Conservation (phyloP, 2,888 invertebrate genomes). For the Eumacrocentrus americanus region DNA sequence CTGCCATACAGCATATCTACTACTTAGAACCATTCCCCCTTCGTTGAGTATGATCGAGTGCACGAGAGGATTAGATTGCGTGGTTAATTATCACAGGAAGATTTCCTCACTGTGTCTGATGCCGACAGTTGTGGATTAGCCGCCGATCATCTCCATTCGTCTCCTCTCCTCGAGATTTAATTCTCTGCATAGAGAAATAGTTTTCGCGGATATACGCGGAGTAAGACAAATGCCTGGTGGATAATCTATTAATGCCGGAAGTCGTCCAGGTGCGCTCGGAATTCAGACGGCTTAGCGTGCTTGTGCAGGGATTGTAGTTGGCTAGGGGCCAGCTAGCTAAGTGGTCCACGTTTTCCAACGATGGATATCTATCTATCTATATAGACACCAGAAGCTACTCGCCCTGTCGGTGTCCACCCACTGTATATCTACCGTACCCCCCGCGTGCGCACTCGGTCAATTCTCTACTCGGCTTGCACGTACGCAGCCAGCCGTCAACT, state of each 20-base stretch:
- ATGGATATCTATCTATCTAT: constrained; percentile 8
- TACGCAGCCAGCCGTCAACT: constrained; percentile 1
- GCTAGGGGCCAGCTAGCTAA: constrained; percentile 48
- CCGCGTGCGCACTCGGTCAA: too few relatives aligned
- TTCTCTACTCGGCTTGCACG: constrained; percentile 7
- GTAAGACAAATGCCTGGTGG: constrained; percentile 39
- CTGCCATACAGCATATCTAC: background rate
- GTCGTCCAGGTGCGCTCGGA: constrained; percentile 49
- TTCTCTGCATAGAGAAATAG: background rate
- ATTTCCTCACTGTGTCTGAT: background rate
- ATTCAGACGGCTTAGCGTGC: constrained; percentile 43
- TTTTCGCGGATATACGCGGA: constrained; percentile 17
- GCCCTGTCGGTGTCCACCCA: background rate
- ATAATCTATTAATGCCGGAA: constrained; percentile 51
- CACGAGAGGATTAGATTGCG: constrained; percentile 4
- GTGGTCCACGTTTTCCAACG: constrained; percentile 46
- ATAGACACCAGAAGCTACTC: constrained; percentile 2
- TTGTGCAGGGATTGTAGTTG: constrained; percentile 52
- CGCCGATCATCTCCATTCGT: constrained; percentile 1
- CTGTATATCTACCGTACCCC: too few relatives aligned
- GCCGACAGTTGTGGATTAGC: constrained; percentile 15
- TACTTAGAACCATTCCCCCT: background rate
- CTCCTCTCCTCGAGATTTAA: background rate
- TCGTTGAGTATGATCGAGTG: constrained; percentile 11
- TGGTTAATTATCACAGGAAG: constrained; percentile 10